phyloP scores from a whole-genome alignment of 2,797 vertebrate genomes.

The Schizopygopsis pylzovi region DNA sequence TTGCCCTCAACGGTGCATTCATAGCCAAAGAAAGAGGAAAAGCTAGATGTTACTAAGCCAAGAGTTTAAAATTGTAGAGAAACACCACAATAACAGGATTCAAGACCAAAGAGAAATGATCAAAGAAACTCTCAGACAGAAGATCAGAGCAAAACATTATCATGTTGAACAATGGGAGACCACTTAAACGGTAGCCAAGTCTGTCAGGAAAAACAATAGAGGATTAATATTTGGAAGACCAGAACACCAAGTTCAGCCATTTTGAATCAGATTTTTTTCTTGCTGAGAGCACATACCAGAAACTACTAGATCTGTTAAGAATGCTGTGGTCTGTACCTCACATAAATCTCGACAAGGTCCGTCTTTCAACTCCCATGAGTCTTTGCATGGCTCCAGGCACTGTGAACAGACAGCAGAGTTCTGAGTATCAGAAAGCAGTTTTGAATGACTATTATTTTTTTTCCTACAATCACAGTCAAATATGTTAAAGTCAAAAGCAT shows the following conservation, averaged over 20 bases:
- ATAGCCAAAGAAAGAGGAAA: slow-evolving; percentile 50
- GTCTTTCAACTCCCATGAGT: slow-evolving; percentile 82
- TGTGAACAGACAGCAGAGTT: slow-evolving; percentile 66
- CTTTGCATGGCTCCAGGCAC: slow-evolving; percentile 94
- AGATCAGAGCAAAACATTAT: slow-evolving; percentile 30
- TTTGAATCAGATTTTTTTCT: slow-evolving; percentile 24
- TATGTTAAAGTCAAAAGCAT: slow-evolving; percentile 1
- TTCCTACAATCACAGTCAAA: slow-evolving; percentile 5
- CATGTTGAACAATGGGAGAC: slow-evolving; percentile 32
- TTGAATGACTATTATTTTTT: slow-evolving; percentile 1
- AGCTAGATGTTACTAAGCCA: slow-evolving; percentile 30
- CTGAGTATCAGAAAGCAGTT: slow-evolving; percentile 19
- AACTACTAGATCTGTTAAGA: slow-evolving; percentile 36
- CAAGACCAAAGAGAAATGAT: not conserved
- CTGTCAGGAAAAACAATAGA: slow-evolving; percentile 40
- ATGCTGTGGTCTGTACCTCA: slow-evolving; percentile 79
- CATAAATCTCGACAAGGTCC: slow-evolving; percentile 87
- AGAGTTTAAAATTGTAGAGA: slow-evolving; percentile 41
- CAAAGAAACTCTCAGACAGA: slow-evolving; percentile 32
- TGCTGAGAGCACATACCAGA: slow-evolving; percentile 23
- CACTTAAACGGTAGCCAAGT: slow-evolving; percentile 29
- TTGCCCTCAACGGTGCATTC: slow-evolving; percentile 44
- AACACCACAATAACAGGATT: slow-evolving; percentile 48
- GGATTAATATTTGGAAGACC: slow-evolving; percentile 44
- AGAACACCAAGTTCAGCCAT: slow-evolving; percentile 8